phyloP scores from a whole-genome alignment of 35 echinoderm and acorn worm genomes.

The Lytechinus pictus region DNA sequence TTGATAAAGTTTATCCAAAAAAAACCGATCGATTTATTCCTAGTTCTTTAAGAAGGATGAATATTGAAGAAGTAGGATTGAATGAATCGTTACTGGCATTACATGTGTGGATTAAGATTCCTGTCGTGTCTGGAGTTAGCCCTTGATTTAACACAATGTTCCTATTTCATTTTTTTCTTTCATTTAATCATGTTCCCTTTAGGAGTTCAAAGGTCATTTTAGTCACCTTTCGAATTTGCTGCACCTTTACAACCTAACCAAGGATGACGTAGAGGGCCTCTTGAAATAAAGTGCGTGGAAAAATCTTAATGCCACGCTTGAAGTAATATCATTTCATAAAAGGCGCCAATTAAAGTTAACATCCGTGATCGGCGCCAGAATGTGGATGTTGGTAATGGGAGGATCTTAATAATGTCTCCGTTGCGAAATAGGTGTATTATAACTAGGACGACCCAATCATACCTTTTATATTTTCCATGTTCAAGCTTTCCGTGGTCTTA shows the following conservation, averaged over 20 bases:
- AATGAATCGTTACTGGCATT: too few relatives aligned
- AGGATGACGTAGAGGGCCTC: not conserved
- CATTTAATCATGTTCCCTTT: not conserved
- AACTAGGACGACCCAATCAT: too few relatives aligned
- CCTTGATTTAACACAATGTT: too few relatives aligned
- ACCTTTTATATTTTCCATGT: too few relatives aligned
- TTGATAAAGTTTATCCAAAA: too few relatives aligned
- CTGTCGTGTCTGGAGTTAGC: too few relatives aligned
- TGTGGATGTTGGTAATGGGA: not conserved
- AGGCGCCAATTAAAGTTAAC: not conserved
- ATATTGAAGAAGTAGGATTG: too few relatives aligned
- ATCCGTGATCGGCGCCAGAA: not conserved
- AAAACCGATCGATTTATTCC: too few relatives aligned
- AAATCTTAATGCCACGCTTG: not conserved
- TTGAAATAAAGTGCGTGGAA: not conserved
- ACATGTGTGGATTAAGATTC: too few relatives aligned
- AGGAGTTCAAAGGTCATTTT: constrained; percentile 36
- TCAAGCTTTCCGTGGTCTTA: too few relatives aligned
- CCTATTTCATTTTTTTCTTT: not conserved
- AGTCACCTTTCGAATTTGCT: constrained; percentile 11
- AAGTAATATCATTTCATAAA: not conserved
- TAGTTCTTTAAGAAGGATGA: too few relatives aligned
- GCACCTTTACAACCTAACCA: constrained; percentile 6
- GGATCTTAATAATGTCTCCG: not conserved
- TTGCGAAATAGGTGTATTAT: too few relatives aligned